Base-by-base conservation (phyloP, 2,888 invertebrate genomes). In the Phengaris arion region DNA sequence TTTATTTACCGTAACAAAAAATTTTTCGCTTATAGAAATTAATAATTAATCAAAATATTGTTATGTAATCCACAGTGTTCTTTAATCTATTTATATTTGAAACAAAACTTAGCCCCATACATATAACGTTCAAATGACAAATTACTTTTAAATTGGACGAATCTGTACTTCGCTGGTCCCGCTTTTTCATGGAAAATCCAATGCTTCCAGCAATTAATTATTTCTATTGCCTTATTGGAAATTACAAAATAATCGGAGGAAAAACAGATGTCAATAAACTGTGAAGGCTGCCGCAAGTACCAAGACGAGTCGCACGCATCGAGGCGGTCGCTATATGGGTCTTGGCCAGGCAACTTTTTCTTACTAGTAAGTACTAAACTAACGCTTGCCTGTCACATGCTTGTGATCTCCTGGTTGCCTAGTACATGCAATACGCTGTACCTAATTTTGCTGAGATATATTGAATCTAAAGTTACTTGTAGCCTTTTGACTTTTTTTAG, bases 281-380 rank as follows among this genome's bases (percentile, higher is more conserved):
- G 74, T 74, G 81, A 82, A 82, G 80, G 82, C 79, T 79, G n/a
- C 55, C 15, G 77, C 79, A 87, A 92, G 90, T 89, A 92, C 85
- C 92, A 92, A 92, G 87, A 87, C 84, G 81, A 78, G 79, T 84
- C 81, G 87, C 81, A 80, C 85, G 85, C 86, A 85, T 86, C 82
- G 80, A 80, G 80, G 81, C 81, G 82, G 78, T 79, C 80, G 85
- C 85, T 92, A 93, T 90, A 93, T 93, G 89, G 93, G 93, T 93
- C 93, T 93, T 93, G 93, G 93, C 89, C 93, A 90, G 87, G 88
- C 92, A 93, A 93, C 93, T 93, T 93, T 93, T 93, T 93, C 93
- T 93, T 86, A 84, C 85, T 86, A 87, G 86, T 87, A 86, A 87
- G 86, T 87, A 86, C 89, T 87, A 87, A 88, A 85, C 85, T 85